These are phyloP conservation scores for Linhomoeus sp. DNA, from an alignment of 2,888 invertebrate species.

Conservation along the genomic window DNA sequence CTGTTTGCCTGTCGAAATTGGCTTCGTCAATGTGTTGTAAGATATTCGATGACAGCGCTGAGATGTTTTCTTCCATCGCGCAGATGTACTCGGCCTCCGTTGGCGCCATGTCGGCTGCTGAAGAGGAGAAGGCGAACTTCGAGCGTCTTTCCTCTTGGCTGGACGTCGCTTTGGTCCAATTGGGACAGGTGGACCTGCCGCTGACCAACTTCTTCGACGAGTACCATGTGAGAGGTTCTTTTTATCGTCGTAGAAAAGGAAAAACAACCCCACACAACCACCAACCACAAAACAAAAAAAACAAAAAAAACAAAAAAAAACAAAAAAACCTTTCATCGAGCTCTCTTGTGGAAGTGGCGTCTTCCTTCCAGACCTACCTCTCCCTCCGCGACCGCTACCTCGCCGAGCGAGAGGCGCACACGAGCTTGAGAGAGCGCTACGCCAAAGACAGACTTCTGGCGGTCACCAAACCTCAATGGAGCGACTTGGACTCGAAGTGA, in stretches of 20 bases:
- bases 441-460: neutral
- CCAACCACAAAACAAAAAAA: no score
- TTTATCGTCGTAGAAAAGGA: no score
- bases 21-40: no score
- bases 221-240: constrained; percentile 2
- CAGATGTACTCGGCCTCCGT: neutral
- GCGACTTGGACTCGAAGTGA: neutral
- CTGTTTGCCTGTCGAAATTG: no score
- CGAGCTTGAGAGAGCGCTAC: neutral
- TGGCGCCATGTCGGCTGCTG: constrained; percentile 6
- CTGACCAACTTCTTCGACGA: constrained; percentile 1
- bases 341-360: no score
- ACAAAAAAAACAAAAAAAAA: no score
- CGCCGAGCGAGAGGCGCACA: neutral
- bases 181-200: neutral
- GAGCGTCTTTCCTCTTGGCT: constrained; percentile 8
- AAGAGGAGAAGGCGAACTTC: constrained; percentile 11
- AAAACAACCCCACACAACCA: no score
- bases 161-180: neutral
- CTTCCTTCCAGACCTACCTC: constrained; percentile 1
- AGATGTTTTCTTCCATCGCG: no score
- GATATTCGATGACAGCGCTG: no score
- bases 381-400: neutral
- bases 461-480: neutral
- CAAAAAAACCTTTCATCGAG: no score